Percentiles rank a stretch among this genome's conserved stretches.
phyloP scores from a whole-genome alignment of 2,888 invertebrate species.

The Rotaria macrura region DNA sequence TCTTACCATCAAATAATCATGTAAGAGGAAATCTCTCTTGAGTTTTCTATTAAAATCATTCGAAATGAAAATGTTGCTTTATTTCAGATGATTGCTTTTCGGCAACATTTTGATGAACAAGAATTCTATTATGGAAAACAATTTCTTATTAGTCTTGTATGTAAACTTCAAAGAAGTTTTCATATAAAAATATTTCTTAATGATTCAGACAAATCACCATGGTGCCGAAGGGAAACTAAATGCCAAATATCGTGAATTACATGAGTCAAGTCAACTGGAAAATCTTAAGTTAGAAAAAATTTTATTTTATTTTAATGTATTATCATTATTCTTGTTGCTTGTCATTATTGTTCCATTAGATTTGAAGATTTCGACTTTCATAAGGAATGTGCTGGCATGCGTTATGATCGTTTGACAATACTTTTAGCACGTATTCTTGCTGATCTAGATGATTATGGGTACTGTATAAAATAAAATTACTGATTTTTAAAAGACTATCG shows the following conservation, averaged over 20 bases:
- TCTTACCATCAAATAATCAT: slow-evolving; percentile 41
- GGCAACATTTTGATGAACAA: slow-evolving; percentile 67
- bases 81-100: slow-evolving; percentile 59
- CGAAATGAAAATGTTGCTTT: background rate
- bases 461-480: background rate
- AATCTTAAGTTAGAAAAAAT: background rate
- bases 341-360: no score
- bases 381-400: slow-evolving; percentile 84
- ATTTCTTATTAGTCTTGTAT: slow-evolving; percentile 70
- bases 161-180: slow-evolving; percentile 30
- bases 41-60: background rate
- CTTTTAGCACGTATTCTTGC: slow-evolving; percentile 69
- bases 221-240: slow-evolving; percentile 41
- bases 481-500: no score
- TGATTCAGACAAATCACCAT: slow-evolving; percentile 43
- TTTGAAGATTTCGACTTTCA: slow-evolving; percentile 98
- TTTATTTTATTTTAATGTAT: background rate
- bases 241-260: background rate
- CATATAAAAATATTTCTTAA: background rate
- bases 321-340: no score
- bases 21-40: slow-evolving; percentile 37
- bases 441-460: slow-evolving; percentile 64
- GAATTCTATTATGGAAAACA: slow-evolving; percentile 70
- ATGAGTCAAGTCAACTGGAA: background rate
- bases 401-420: slow-evolving; percentile 80